Evolutionary conservation across 1,140 invertebrate species (phyloP), one percentile per base, ranked within the genome.

Genomic region (Scaptomyza pallida): DNA sequence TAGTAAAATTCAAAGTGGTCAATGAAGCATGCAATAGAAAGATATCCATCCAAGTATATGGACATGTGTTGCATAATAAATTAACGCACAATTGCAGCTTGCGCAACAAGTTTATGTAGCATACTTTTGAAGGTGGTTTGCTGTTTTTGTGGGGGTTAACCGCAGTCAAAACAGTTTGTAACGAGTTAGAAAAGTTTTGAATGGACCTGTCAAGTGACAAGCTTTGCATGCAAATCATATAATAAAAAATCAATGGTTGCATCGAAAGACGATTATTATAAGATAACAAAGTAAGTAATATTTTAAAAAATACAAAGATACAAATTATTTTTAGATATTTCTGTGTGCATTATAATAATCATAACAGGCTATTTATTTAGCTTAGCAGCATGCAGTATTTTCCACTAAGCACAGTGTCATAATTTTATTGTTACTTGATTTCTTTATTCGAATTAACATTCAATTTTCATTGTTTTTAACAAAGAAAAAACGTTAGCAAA

Each of bases 41-140:
- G 47, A 77, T 57, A 74, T 57, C 67, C 60, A 74, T 70, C 45
- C 54, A 48, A 80, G 40, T 74, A 57, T 74, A 45, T 75, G 71
- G 57, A 85, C 82, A 88, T 70, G 78, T 35, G 51, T 51, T 67
- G 82, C 78, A 88, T 88, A 88, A 88, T 88, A 88, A 88, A 75
- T 67, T 47, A 62, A 48, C 68, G 45, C 51, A 88, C 82, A 88
- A 82, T 82, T 88, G 82, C 82, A 88, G 51, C 67, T 88, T 88
- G 75, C 83, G 83, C 82, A 88, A 88, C 82, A 88, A 82, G 68
- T 88, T 82, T 68, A 65, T 70, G 60, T 47, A 61, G 50, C 63
- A 69, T 81, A 74, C 60, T 71, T 74, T 71, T 33, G 43, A 45
- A 21, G 19, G 10, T 45, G 26, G 45, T 16, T n/a, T n/a, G 21